Conservation (phyloP, 1,140 invertebrate genomes). For the Lepidurus packardi region DNA sequence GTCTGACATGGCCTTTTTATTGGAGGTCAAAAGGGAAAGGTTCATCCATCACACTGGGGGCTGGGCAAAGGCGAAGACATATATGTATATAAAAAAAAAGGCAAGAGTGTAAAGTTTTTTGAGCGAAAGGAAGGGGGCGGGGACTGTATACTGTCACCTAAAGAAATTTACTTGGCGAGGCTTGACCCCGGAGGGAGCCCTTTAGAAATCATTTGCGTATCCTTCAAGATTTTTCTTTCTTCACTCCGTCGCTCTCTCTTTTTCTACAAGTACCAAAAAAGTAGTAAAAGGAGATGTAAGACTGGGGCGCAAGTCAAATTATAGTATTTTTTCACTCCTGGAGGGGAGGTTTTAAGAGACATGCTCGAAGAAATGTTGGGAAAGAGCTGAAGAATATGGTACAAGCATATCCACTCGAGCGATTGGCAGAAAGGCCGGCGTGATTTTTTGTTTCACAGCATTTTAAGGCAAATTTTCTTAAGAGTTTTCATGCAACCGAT, state of each 20-base stretch:
- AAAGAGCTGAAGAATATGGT: neutral
- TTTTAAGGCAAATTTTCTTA: neutral
- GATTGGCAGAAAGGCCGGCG: neutral
- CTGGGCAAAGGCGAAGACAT: neutral
- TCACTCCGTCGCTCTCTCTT: neutral
- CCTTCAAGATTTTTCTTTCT: too few relatives aligned
- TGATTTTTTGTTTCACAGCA: neutral
- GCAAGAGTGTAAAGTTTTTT: too few relatives aligned
- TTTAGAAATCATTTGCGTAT: too few relatives aligned
- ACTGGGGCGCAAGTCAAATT: neutral
- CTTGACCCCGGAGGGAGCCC: too few relatives aligned
- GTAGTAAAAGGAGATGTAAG: neutral
- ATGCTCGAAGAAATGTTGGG: conserved; percentile 1
- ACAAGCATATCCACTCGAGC: conserved; percentile 4
- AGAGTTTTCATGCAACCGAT: too few relatives aligned
- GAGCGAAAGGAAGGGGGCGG: too few relatives aligned
- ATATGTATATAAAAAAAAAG: neutral
- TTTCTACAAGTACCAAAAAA: too few relatives aligned
- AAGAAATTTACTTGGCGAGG: too few relatives aligned
- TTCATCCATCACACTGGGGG: neutral
- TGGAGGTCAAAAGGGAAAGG: neutral
- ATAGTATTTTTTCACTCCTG: neutral
- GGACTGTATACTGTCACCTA: too few relatives aligned
- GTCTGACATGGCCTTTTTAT: neutral
- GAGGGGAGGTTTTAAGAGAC: neutral